Conservation (phyloP, 2,797 vertebrate species). For the Pangasius mekongensis region DNA sequence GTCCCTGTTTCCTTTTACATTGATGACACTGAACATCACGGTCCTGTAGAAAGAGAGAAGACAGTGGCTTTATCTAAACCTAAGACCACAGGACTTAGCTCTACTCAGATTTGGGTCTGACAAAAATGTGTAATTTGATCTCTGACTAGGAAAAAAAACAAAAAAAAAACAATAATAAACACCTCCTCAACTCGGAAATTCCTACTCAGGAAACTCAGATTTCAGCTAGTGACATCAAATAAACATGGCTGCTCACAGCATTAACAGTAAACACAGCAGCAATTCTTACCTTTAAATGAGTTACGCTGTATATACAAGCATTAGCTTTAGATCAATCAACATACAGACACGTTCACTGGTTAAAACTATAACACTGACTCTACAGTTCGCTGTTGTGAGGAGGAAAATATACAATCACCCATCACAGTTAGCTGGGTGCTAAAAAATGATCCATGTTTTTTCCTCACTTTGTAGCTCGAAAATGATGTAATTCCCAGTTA, state of each 20-base stretch:
- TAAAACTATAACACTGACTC: background rate
- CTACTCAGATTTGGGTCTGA: background rate
- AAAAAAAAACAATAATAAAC: background rate
- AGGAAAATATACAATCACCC: background rate
- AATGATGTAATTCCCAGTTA: background rate
- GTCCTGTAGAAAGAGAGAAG: background rate
- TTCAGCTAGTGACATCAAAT: background rate
- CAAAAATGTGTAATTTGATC: background rate
- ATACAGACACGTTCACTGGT: background rate
- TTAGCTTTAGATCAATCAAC: background rate
- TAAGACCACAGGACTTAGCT: background rate
- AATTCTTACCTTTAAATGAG: background rate
- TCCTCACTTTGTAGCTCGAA: background rate
- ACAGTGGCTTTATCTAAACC: background rate
- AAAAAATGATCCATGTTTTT: background rate
- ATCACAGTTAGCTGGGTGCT: background rate
- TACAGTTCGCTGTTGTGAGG: background rate
- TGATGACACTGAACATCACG: background rate
- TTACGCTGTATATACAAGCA: background rate
- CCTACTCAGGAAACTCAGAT: background rate
- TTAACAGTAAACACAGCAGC: background rate
- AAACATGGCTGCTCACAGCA: background rate
- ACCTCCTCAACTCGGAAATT: background rate
- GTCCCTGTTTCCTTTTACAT: background rate
- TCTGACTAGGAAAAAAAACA: background rate